These are phyloP conservation scores for Nanorana parkeri DNA, from an alignment of 2,113 vertebrate species.

Conservation along the genomic window DNA sequence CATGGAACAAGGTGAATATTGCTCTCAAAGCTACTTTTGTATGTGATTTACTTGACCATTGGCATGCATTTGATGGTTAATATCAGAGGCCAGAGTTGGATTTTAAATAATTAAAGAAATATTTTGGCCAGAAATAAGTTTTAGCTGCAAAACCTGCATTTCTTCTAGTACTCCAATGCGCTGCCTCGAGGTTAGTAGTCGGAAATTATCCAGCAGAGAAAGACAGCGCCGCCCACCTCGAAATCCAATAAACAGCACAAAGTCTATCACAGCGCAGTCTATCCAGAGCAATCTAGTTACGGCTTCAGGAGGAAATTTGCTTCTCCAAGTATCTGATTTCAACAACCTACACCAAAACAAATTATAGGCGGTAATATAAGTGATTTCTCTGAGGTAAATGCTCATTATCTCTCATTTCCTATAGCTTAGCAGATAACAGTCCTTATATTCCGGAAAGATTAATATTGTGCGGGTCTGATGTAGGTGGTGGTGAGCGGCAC, in stretches of 20 bases:
- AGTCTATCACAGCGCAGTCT: not conserved
- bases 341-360: constrained; percentile 1
- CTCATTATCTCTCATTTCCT: constrained; percentile 41
- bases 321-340: constrained; percentile 11
- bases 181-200: too few relatives aligned
- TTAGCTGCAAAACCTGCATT: too few relatives aligned
- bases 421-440: constrained; percentile 16
- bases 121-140: too few relatives aligned
- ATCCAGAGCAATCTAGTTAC: constrained; percentile 3
- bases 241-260: not conserved
- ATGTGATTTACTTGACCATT: too few relatives aligned
- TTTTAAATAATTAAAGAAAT: too few relatives aligned
- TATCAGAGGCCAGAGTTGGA: too few relatives aligned
- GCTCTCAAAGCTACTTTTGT: too few relatives aligned
- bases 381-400: constrained; percentile 24
- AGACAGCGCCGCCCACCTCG: not conserved
- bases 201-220: not conserved
- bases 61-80: too few relatives aligned
- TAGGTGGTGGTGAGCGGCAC: not conserved
- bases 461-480: not conserved
- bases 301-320: constrained; percentile 29
- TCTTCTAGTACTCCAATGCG: too few relatives aligned
- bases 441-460: constrained; percentile 16
- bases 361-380: not conserved
- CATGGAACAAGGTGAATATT: too few relatives aligned